Percentiles rank a stretch among this genome's conserved stretches.
Evolutionary conservation across 2,797 vertebrate genomes (phyloP).

Genomic region (Brotula barbata): DNA sequence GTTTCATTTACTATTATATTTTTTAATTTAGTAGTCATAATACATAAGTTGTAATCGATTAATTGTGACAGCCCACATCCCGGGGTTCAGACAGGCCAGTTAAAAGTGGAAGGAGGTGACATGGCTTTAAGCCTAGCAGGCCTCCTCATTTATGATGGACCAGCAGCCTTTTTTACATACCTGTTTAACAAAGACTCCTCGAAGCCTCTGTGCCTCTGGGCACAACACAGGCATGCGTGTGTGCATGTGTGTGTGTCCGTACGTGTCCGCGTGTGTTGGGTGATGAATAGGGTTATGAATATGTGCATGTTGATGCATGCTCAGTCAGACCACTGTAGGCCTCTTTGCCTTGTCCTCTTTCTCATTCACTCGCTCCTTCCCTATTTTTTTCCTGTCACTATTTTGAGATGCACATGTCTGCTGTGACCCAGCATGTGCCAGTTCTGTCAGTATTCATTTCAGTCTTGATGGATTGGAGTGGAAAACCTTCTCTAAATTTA

Average conservation of each 20-base stretch:
- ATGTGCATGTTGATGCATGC: constrained; percentile 50
- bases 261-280: constrained; percentile 5
- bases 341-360: constrained; percentile 22
- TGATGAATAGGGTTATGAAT: constrained; percentile 21
- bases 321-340: constrained; percentile 46
- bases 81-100: no score
- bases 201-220: constrained; percentile 16
- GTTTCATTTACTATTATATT: no score
- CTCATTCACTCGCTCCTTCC: constrained; percentile 19
- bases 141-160: constrained; percentile 47
- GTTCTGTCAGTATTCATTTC: constrained; percentile 62
- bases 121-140: no score
- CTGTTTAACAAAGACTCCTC: constrained; percentile 7
- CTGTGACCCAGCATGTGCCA: constrained; percentile 59
- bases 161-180: constrained; percentile 51
- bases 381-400: constrained; percentile 53
- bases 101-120: no score
- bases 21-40: no score
- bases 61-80: no score
- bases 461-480: constrained; percentile 24
- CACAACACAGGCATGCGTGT: constrained; percentile 1
- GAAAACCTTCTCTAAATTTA: constrained; percentile 43
- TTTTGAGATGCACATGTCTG: constrained; percentile 68
- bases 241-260: background rate
- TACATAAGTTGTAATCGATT: no score